Conservation (phyloP, 2,113 vertebrate genomes). For the Nettapus auritus region DNA sequence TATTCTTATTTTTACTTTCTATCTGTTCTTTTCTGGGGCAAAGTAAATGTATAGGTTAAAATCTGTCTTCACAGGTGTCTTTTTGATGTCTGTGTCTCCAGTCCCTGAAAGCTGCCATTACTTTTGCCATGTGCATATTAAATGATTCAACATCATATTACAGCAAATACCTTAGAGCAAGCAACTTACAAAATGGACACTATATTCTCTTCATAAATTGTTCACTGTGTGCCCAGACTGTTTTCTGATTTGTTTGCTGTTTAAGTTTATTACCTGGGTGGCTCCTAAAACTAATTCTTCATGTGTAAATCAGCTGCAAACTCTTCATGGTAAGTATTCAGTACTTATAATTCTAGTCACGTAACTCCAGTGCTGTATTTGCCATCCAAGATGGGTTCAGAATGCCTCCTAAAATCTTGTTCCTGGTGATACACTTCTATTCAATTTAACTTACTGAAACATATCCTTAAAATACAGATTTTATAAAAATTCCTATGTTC, state of each 20-base stretch:
- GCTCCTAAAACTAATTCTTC: neutral
- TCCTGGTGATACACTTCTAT: neutral
- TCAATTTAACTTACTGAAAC: neutral
- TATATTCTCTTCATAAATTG: neutral
- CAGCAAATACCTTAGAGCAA: neutral
- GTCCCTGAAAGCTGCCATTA: neutral
- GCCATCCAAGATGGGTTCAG: neutral
- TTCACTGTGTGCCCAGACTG: too few species aligned
- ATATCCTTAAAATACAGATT: neutral
- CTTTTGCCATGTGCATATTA: neutral
- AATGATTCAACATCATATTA: neutral
- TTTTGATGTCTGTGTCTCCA: neutral
- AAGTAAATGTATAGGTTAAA: neutral
- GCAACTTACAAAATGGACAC: neutral
- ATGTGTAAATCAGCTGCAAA: neutral
- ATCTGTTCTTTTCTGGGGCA: neutral
- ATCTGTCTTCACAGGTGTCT: neutral
- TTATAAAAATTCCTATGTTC: neutral
- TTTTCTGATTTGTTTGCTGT: neutral
- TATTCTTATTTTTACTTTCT: neutral
- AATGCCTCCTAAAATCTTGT: neutral
- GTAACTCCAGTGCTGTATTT: neutral
- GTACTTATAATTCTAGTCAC: neutral
- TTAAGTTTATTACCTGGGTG: neutral
- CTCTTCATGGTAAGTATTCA: neutral